phyloP scores from a whole-genome alignment of 2,797 vertebrate genomes.

The Podarcis lilfordi region DNA sequence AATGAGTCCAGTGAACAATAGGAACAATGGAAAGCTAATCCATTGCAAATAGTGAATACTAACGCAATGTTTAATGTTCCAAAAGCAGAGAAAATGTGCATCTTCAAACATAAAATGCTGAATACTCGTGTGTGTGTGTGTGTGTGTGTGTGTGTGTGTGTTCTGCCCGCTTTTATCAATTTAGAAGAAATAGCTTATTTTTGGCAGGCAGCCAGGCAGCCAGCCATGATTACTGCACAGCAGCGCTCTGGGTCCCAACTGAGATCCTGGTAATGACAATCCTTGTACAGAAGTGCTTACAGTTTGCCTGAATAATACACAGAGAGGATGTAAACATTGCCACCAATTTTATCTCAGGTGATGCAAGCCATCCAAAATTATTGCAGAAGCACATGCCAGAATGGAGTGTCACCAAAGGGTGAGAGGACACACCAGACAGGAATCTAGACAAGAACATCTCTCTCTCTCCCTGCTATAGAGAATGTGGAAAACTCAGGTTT shows the following conservation, averaged over 20 bases:
- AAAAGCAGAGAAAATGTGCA: background rate
- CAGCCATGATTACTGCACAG: background rate
- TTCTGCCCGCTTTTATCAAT: background rate
- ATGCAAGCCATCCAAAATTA: background rate
- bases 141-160: too few relatives aligned
- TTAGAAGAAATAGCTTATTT: constrained; percentile 5
- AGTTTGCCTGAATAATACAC: background rate
- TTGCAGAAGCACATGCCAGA: background rate
- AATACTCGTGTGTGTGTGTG: background rate
- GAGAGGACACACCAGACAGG: background rate
- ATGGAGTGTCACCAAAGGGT: background rate
- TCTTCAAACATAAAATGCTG: constrained; percentile 9
- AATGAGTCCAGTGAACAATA: constrained; percentile 2
- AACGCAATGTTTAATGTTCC: background rate
- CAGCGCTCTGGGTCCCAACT: background rate
- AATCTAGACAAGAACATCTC: too few relatives aligned
- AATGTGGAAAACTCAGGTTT: too few relatives aligned
- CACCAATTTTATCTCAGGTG: background rate
- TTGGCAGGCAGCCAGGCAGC: background rate
- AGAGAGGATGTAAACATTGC: background rate
- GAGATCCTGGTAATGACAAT: background rate
- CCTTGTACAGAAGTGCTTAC: background rate
- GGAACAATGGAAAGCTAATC: background rate
- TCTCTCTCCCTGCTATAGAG: background rate
- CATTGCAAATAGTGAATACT: background rate